phyloP scores from a whole-genome alignment of 2,113 vertebrate genomes.

The Antennarius striatus region DNA sequence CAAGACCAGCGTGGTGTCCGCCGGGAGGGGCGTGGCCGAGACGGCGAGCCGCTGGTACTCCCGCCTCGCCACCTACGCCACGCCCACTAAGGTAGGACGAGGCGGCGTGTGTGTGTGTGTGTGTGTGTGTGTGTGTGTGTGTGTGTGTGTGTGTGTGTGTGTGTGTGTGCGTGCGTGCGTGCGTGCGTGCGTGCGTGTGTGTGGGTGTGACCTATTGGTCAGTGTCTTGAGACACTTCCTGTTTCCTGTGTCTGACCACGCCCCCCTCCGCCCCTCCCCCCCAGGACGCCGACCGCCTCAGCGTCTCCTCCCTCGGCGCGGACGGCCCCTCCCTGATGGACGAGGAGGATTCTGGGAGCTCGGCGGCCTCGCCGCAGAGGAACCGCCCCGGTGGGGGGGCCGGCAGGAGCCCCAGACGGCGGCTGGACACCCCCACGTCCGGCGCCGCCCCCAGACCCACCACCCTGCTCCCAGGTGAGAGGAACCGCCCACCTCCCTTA shows the following conservation, averaged over 20 bases:
- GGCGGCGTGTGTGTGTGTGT: no score
- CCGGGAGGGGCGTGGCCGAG: slow-evolving; percentile 93
- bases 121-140: no score
- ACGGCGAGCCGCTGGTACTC: slow-evolving; percentile 95
- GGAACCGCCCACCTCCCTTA: neutral
- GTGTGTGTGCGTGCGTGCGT: no score
- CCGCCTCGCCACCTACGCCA: slow-evolving; percentile 84
- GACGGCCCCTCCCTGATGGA: slow-evolving; percentile 88
- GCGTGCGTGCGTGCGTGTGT: no score
- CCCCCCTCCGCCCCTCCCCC: no score
- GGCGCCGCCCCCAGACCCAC: slow-evolving; percentile 75
- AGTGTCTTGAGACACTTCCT: no score
- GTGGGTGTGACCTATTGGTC: no score
- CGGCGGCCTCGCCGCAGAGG: slow-evolving; percentile 78
- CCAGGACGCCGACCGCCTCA: slow-evolving; percentile 89
- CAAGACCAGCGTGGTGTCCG: slow-evolving; percentile 90
- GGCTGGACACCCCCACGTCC: slow-evolving; percentile 14
- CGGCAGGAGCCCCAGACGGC: slow-evolving; percentile 73
- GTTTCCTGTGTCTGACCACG: no score
- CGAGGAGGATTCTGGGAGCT: slow-evolving; percentile 80
- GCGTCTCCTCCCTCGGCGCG: slow-evolving; percentile 86
- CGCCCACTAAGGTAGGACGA: slow-evolving; percentile 86
- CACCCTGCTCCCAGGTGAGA: slow-evolving; percentile 59
- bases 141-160: no score
- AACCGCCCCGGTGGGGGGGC: slow-evolving; percentile 67